Conservation (phyloP, 1,140 invertebrate species). For the Latrodectus geometricus region DNA sequence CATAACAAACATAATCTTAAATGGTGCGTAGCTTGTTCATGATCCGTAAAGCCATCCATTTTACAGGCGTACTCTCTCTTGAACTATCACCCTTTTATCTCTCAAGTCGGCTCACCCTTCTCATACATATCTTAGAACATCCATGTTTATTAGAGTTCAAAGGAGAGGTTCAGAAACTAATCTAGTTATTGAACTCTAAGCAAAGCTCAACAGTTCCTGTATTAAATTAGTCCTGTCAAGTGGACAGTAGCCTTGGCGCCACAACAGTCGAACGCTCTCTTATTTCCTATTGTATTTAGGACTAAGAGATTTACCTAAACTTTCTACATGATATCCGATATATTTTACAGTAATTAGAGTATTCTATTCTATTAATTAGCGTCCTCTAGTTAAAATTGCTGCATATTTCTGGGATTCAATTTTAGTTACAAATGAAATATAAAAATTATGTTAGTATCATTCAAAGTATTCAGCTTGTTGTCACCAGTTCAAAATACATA, state of each 20-base stretch:
- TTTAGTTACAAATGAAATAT: too few species aligned
- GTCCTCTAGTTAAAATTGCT: too few species aligned
- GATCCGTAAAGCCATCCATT: neutral
- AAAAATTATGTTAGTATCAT: too few species aligned
- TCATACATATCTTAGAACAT: constrained; percentile 25
- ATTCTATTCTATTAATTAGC: neutral
- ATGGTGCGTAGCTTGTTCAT: neutral
- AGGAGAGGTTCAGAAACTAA: constrained; percentile 31
- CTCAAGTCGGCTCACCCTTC: neutral
- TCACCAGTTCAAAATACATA: too few species aligned
- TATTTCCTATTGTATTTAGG: constrained; percentile 29
- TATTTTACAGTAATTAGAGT: neutral
- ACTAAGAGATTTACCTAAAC: constrained; percentile 2
- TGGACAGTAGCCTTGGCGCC: constrained; percentile 45
- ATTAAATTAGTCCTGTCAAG: constrained; percentile 56
- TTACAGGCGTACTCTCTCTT: neutral
- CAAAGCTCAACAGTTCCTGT: constrained; percentile 54
- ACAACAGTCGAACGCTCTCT: constrained; percentile 10
- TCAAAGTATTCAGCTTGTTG: too few species aligned
- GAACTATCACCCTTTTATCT: neutral
- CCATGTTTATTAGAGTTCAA: constrained; percentile 57
- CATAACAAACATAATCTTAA: neutral
- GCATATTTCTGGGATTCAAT: too few species aligned
- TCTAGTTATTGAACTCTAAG: constrained; percentile 59
- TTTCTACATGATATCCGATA: neutral